Percentiles rank a stretch among this genome's conserved stretches.
phyloP scores from a whole-genome alignment of 1,140 invertebrate species.

The Drosophila pachea region DNA sequence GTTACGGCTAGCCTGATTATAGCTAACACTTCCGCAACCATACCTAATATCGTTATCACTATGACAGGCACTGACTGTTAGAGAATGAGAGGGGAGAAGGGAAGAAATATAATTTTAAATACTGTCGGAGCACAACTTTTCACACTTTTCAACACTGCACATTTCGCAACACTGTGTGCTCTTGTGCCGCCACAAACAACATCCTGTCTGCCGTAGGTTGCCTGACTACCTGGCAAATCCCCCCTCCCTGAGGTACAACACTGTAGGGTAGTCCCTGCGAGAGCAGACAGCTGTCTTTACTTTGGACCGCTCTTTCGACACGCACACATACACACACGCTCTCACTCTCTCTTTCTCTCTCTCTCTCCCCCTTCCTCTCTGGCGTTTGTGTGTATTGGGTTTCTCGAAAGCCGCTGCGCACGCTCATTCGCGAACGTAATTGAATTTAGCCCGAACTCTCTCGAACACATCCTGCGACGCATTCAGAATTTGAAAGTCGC shows the following conservation, averaged over 20 bases:
- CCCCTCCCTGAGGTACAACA: not conserved
- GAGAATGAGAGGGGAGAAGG: not conserved
- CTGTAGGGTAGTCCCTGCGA: conserved; percentile 27
- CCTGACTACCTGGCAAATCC: conserved; percentile 40
- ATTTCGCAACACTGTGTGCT: conserved; percentile 23
- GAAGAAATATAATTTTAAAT: not conserved
- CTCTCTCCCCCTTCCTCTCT: not conserved
- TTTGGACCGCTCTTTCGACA: not conserved
- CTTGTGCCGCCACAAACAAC: not conserved
- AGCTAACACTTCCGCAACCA: conserved; percentile 13
- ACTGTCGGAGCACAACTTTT: too few species aligned
- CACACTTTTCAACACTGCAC: conserved; percentile 33
- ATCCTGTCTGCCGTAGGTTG: conserved; percentile 33
- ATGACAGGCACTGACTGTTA: conserved; percentile 46
- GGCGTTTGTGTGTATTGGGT: not conserved
- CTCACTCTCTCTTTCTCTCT: not conserved
- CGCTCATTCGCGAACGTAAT: conserved; percentile 30
- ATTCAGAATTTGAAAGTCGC: conserved; percentile 37
- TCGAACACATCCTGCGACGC: conserved; percentile 35
- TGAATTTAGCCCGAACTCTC: conserved; percentile 3
- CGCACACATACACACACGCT: not conserved
- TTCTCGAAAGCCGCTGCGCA: conserved; percentile 49
- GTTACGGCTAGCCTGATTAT: conserved; percentile 20
- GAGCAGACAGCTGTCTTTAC: conserved; percentile 48
- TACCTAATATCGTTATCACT: too few species aligned